Base-by-base conservation (phyloP, 2,888 invertebrate species). In the Stramonita haemastoma region DNA sequence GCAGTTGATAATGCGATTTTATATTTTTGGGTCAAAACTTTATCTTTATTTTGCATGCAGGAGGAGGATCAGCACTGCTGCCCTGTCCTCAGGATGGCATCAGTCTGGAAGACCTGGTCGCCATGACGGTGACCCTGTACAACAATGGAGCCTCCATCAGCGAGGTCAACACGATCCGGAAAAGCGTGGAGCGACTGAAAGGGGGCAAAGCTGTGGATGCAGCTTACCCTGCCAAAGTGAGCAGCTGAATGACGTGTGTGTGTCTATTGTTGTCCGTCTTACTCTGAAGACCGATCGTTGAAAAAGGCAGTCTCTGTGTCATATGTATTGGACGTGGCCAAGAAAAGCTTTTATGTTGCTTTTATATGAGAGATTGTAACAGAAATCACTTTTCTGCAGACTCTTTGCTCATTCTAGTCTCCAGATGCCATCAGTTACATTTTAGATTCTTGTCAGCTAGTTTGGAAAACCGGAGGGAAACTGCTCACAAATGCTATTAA, bases 61-160 rank as follows among this genome's bases (percentile, higher is more conserved):
- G 99, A 15, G 99, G 99, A 57, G 99, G 99, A 0, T 99, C 99
- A 6, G 98, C 99, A 0, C 96, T 99, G 79, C 95, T 99, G 32
- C 97, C 98, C 0, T 96, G 97, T 91, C 99, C 99, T 0, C 97
- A 97, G 91, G 95, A 97, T 22, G 97, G 97, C 0, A 96, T 99
- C 6, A 97, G 97, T 17, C 95, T 98, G 73, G 96, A 97, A 26
- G 98, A 98, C 91, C 99, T 99, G 96, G 96, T 97, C 46, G 92
- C 95, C 2, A 95, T 98, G 11, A 98, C 98, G 70, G 97, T 97
- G 93, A 96, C 96, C 89, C 95, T 99, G 89, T 97, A 98, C 57
- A 97, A 97, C 92, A 96, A 97, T 89, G 99, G 99, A 26, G 99
- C 99, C 19, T 97, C 97, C 93, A 99, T 99, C 90, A 97, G 97